A percentile compares a stretch with the other conserved stretches of the same genome.
Evolutionary conservation across 2,888 invertebrate genomes (phyloP).

Genomic region (Eupithecia vulgata): DNA sequence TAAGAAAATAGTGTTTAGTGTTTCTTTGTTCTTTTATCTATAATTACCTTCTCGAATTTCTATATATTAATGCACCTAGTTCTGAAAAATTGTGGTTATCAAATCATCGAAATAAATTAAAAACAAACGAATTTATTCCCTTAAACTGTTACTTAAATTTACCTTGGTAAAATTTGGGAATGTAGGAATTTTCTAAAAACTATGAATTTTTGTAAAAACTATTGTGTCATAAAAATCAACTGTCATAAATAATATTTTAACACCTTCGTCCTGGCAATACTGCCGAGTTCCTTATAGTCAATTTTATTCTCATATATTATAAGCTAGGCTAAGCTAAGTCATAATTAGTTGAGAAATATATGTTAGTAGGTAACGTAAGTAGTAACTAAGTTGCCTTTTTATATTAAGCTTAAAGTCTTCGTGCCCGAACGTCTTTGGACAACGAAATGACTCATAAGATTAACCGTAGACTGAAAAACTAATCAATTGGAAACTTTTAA

Average conservation of each 20-base stretch:
- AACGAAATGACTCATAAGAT: conserved; percentile 66
- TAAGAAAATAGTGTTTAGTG: conserved; percentile 32
- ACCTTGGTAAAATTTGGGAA: not conserved
- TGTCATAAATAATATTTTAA: not conserved
- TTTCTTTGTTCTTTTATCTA: not conserved
- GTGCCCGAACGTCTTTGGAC: conserved; percentile 74
- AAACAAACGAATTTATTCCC: conserved; percentile 18
- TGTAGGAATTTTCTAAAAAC: not conserved
- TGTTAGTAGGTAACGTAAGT: conserved; percentile 11
- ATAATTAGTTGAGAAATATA: conserved; percentile 18
- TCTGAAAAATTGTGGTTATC: not conserved
- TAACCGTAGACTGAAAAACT: conserved; percentile 60
- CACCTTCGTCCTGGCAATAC: conserved; percentile 5
- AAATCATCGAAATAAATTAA: not conserved
- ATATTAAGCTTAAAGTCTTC: conserved; percentile 64
- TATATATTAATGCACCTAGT: not conserved
- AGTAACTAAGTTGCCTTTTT: conserved; percentile 36
- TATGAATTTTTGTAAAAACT: not conserved
- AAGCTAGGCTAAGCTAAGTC: conserved; percentile 33
- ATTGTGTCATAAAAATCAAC: not conserved
- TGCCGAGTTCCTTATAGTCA: conserved; percentile 42
- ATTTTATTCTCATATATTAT: conserved; percentile 40
- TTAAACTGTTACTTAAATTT: not conserved
- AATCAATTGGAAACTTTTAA: conserved; percentile 11
- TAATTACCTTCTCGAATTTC: not conserved